Conservation (phyloP, 2,797 vertebrate genomes). For the Geotrypetes seraphini region DNA sequence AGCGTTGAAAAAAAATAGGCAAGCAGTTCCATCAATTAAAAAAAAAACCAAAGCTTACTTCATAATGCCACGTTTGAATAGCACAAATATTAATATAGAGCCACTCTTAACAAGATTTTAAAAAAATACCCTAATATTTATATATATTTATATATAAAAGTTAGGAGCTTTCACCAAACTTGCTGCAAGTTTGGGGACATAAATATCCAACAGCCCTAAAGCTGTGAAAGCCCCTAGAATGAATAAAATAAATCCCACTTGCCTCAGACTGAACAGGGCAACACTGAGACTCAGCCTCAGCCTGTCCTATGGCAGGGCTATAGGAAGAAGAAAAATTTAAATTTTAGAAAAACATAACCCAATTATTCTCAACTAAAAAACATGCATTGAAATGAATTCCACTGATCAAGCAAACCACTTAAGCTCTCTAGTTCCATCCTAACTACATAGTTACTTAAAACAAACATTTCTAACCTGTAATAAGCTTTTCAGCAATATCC, state of each 20-base stretch:
- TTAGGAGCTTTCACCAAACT: constrained; percentile 95
- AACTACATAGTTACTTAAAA: neutral
- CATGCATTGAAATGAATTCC: constrained; percentile 59
- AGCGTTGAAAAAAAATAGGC: too few species aligned
- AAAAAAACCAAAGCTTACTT: constrained; percentile 1
- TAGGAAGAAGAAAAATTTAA: constrained; percentile 93
- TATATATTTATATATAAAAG: constrained; percentile 75
- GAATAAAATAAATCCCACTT: constrained; percentile 93
- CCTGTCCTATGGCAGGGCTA: constrained; percentile 95
- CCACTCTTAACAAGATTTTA: constrained; percentile 56
- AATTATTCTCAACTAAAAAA: constrained; percentile 53
- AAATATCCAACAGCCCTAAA: constrained; percentile 83
- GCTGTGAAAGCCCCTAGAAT: constrained; percentile 89
- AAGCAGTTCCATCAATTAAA: neutral
- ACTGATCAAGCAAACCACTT: constrained; percentile 57
- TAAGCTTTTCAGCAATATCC: neutral
- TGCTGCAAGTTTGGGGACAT: constrained; percentile 96
- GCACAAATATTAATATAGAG: constrained; percentile 68
- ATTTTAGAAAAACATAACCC: constrained; percentile 85
- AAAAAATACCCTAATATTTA: constrained; percentile 68
- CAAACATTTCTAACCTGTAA: constrained; percentile 13
- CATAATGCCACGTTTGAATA: constrained; percentile 37
- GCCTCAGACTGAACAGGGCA: constrained; percentile 97
- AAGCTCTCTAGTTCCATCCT: constrained; percentile 19
- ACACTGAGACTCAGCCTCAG: constrained; percentile 97